Evolutionary conservation across 2,888 invertebrate species (phyloP).

Genomic region (Marasmarcha lunaedactyla): DNA sequence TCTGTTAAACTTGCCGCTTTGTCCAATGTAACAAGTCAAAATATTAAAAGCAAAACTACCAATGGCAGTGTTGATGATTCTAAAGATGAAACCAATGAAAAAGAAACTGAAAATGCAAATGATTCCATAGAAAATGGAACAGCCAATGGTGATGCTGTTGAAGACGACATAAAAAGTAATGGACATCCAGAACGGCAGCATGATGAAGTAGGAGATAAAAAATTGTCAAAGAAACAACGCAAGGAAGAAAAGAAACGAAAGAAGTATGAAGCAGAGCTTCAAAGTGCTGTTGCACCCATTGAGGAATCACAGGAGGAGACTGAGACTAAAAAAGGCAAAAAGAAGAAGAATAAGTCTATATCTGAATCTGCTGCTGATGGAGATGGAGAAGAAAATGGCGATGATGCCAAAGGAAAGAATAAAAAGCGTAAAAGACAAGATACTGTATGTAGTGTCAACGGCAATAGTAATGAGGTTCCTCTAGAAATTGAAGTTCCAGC

Average conservation of each 20-base stretch:
- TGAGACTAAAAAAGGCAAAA: conserved; percentile 46
- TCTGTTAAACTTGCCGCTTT: conserved; percentile 66
- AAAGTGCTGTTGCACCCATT: conserved; percentile 36
- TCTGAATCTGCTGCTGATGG: conserved; percentile 28
- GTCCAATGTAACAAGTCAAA: conserved; percentile 36
- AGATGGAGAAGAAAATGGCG: conserved; percentile 22
- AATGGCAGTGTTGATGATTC: conserved; percentile 14
- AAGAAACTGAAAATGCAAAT: conserved; percentile 12
- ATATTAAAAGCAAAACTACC: conserved; percentile 22
- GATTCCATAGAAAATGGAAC: conserved; percentile 16
- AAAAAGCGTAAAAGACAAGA: conserved; percentile 56
- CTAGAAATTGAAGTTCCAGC: conserved; percentile 10
- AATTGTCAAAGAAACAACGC: conserved; percentile 52
- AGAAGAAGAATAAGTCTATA: conserved; percentile 49
- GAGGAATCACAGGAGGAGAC: conserved; percentile 29
- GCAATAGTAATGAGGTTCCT: conserved; percentile 15
- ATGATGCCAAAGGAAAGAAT: conserved; percentile 35
- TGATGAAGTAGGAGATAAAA: conserved; percentile 21
- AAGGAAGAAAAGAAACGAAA: conserved; percentile 58
- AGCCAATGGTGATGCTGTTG: conserved; percentile 11
- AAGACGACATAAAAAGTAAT: conserved; percentile 10
- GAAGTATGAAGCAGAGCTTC: conserved; percentile 57
- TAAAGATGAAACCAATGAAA: conserved; percentile 10
- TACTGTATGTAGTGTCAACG: conserved; percentile 32
- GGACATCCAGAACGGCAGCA: conserved; percentile 9